A percentile compares a stretch with the other conserved stretches of the same genome.
phyloP scores from a whole-genome alignment of 1,140 invertebrate genomes.

The Drosophila nigromelanica region DNA sequence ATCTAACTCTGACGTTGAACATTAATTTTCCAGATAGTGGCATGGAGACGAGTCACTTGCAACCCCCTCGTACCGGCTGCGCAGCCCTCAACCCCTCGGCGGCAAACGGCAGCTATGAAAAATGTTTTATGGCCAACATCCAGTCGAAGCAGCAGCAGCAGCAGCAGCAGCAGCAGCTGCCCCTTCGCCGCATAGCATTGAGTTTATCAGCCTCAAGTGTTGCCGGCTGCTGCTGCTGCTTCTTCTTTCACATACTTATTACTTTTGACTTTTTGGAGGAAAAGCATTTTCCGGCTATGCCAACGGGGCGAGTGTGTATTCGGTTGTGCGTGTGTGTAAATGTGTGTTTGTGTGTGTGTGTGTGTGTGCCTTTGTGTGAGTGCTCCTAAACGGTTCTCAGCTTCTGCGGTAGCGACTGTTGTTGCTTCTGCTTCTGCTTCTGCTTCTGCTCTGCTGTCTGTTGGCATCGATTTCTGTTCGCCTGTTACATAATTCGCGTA shows the following conservation, averaged over 20 bases:
- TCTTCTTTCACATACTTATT: slow-evolving; percentile 67
- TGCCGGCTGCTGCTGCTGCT: slow-evolving; percentile 48
- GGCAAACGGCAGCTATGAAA: slow-evolving; percentile 37
- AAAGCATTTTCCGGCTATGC: slow-evolving; percentile 69
- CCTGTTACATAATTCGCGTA: slow-evolving; percentile 83
- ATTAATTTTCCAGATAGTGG: slow-evolving; percentile 71
- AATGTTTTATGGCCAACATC: slow-evolving; percentile 71
- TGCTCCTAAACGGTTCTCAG: slow-evolving; percentile 71
- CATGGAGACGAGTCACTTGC: slow-evolving; percentile 49
- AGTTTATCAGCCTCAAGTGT: slow-evolving; percentile 6
- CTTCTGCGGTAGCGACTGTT: slow-evolving; percentile 31
- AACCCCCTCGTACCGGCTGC: slow-evolving; percentile 62
- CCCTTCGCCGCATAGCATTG: background rate
- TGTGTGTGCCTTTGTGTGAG: slow-evolving; percentile 22
- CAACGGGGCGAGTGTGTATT: slow-evolving; percentile 15
- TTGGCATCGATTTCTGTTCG: slow-evolving; percentile 63
- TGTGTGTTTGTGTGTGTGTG: slow-evolving; percentile 25
- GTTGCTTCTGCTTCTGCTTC: slow-evolving; percentile 9
- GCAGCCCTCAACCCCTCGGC: slow-evolving; percentile 22
- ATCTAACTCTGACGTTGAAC: slow-evolving; percentile 21
- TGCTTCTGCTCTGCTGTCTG: slow-evolving; percentile 38
- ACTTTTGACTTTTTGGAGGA: slow-evolving; percentile 79
- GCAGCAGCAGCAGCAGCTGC: slow-evolving; percentile 30
- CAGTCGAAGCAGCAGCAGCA: slow-evolving; percentile 6
- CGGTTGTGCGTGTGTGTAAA: slow-evolving; percentile 6